These are phyloP conservation scores for Oscheius sp. DNA, from an alignment of 2,888 invertebrate species.

Conservation along the genomic window DNA sequence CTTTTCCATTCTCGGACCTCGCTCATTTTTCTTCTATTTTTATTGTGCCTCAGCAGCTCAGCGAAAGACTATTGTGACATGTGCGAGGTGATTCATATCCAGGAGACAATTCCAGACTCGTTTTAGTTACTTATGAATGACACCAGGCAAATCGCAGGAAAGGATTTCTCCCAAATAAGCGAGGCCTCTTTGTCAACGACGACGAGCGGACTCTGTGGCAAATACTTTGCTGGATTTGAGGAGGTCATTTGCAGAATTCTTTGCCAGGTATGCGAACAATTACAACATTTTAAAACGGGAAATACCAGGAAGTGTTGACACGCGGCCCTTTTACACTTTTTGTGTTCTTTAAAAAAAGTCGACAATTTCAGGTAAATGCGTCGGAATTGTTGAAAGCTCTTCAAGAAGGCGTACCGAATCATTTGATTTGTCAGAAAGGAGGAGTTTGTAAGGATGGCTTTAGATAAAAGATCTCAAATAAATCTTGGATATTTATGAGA, in stretches of 20 bases:
- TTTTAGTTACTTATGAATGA: conserved; percentile 35
- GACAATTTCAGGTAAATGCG: conserved; percentile 32
- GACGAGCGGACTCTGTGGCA: conserved; percentile 30
- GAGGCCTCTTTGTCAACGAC: conserved; percentile 24
- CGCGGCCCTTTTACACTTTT: too few species aligned
- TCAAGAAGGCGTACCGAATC: conserved; percentile 32
- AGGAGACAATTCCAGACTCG: neutral
- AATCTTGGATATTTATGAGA: conserved; percentile 6
- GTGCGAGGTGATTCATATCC: conserved; percentile 22
- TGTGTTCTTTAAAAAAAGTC: too few species aligned
- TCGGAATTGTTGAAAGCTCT: conserved; percentile 32
- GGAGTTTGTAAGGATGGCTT: conserved; percentile 36
- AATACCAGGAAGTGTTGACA: neutral
- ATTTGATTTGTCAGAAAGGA: conserved; percentile 32
- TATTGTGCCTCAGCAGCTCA: neutral
- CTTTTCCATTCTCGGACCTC: neutral
- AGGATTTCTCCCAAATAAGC: conserved; percentile 16
- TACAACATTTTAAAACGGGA: neutral
- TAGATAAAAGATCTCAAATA: conserved; percentile 11
- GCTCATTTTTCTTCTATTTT: conserved; percentile 21
- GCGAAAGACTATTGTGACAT: conserved; percentile 31
- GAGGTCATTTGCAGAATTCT: conserved; percentile 39
- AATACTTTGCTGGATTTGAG: conserved; percentile 38
- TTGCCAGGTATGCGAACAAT: conserved; percentile 26
- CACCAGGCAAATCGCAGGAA: conserved; percentile 4